These are phyloP conservation scores for Murina feae DNA, from an alignment of 2,113 vertebrate genomes.

Conservation along the genomic window DNA sequence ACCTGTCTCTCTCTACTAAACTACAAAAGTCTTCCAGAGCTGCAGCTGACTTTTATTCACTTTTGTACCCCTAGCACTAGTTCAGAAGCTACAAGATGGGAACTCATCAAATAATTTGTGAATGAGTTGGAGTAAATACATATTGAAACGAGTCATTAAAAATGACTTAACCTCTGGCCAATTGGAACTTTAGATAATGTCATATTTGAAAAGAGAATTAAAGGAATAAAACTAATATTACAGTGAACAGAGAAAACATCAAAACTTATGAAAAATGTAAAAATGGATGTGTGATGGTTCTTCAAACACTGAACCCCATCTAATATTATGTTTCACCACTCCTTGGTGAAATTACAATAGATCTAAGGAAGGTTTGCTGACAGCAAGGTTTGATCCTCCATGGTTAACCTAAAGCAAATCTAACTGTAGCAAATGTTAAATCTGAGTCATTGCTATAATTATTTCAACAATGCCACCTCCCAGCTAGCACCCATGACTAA, in stretches of 20 bases:
- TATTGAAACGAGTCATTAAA: conserved; percentile 12
- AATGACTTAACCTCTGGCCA: not conserved
- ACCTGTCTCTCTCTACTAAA: not conserved
- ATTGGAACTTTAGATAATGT: not conserved
- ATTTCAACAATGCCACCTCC: conserved; percentile 62
- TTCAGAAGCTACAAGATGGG: not conserved
- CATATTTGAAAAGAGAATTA: conserved; percentile 18
- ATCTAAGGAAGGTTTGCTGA: conserved; percentile 51
- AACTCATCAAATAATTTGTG: conserved; percentile 18
- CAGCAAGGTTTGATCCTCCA: conserved; percentile 53
- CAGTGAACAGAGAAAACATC: not conserved
- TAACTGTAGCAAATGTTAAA: conserved; percentile 73
- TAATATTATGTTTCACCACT: not conserved
- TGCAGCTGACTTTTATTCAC: conserved; percentile 3
- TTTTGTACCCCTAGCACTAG: not conserved
- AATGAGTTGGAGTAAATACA: conserved; percentile 20
- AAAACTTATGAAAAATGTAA: conserved; percentile 29
- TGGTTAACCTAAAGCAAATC: conserved; percentile 66
- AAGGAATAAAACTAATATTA: not conserved
- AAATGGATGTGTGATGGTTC: not conserved
- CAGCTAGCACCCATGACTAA: conserved; percentile 61
- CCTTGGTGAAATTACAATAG: conserved; percentile 58
- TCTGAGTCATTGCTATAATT: conserved; percentile 76
- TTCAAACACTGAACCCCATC: not conserved
- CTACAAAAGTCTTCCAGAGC: not conserved